Evolutionary conservation across 2,113 vertebrate species (phyloP), one percentile per base, ranked within the genome.

Genomic region (Australoheros scitulus): DNA sequence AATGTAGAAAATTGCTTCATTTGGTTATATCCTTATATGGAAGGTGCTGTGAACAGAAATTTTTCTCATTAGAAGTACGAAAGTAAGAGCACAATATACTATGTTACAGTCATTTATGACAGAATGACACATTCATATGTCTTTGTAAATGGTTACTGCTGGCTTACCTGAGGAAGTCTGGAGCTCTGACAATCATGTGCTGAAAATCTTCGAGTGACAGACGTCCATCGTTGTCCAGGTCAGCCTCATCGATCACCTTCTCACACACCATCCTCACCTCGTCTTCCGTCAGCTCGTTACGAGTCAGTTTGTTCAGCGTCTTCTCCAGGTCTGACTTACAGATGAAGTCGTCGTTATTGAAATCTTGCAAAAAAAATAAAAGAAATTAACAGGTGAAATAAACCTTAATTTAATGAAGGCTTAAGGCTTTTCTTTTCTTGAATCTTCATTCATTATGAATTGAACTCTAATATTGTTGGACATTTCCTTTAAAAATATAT

Each of bases 161-260:
- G 36, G 15, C 26, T 64, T 13, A 98, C 98, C 98, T 99, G 95
- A 99, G 97, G 93, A 99, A 99, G 79, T 99, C 98, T 0, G 98
- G 98, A 0, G 98, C 97, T 80, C 96, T 92, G 60, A 96, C 20
- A 1, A 99, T 99, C 97, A 99, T 98, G 43, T 96, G 97, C 94
- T 97, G 97, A 77, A 99, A 99, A 91, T 99, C 98, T 81, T 98
- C 97, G 63, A 99, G 85, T 1, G 98, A 99, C 41, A 99, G 95
- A 2, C 97, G 97, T 17, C 98, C 97, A 0, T 99, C 98, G 0
- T 98, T 98, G 94, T 99, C 98, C 65, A 95, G 92, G 26, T 99
- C 98, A 0, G 97, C 96, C 89, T 99, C 98, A 0, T 97, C 97
- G 3, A 99, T 96, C 74, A 99, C 98, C 93, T 99, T 99, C n/a